These are phyloP conservation scores for Calephelis virginiensis DNA, from an alignment of 1,140 invertebrate species.

Conservation along the genomic window DNA sequence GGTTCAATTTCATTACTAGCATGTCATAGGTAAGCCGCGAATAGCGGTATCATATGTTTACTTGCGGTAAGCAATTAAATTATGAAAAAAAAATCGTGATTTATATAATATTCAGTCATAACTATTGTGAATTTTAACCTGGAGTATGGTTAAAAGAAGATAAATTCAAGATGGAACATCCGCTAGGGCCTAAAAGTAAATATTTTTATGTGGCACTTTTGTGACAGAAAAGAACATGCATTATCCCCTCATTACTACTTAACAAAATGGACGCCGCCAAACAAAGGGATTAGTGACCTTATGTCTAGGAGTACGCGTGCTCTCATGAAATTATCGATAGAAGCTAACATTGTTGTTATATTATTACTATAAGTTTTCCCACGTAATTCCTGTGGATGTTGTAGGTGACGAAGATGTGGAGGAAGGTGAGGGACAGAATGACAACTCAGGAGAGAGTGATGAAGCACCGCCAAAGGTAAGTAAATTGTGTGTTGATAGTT, in stretches of 20 bases:
- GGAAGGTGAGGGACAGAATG: slow-evolving; percentile 81
- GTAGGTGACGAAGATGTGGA: slow-evolving; percentile 85
- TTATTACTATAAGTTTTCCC: slow-evolving; percentile 32
- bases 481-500: neutral
- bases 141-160: neutral
- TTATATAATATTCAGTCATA: slow-evolving; percentile 7
- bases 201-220: slow-evolving; percentile 75
- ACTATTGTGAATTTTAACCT: slow-evolving; percentile 6
- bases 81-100: slow-evolving; percentile 12
- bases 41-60: slow-evolving; percentile 80
- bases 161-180: slow-evolving; percentile 42
- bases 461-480: slow-evolving; percentile 80
- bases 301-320: slow-evolving; percentile 51
- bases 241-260: slow-evolving; percentile 80
- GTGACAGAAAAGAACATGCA: slow-evolving; percentile 78
- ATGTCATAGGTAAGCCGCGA: slow-evolving; percentile 78
- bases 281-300: slow-evolving; percentile 82
- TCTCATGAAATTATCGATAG: slow-evolving; percentile 40
- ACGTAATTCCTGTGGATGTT: slow-evolving; percentile 37
- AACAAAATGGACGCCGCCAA: slow-evolving; percentile 86
- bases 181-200: slow-evolving; percentile 67
- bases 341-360: slow-evolving; percentile 33
- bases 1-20: slow-evolving; percentile 66
- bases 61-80: slow-evolving; percentile 78
- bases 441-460: slow-evolving; percentile 87